These are phyloP conservation scores for Auanema sp. DNA, from an alignment of 2,888 invertebrate genomes.

Conservation along the genomic window DNA sequence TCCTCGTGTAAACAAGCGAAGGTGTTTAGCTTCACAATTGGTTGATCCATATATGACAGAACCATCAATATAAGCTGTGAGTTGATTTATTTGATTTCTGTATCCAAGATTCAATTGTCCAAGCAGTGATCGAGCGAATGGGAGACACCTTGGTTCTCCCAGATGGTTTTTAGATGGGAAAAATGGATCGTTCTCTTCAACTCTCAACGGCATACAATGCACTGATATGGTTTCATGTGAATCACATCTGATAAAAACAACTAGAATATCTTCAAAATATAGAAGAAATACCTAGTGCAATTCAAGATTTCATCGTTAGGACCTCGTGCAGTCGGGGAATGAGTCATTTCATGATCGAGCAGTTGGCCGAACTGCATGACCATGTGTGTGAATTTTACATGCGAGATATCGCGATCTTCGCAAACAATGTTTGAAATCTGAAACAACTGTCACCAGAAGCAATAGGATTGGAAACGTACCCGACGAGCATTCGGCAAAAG, in stretches of 20 bases:
- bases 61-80: slow-evolving; percentile 78
- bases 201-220: slow-evolving; percentile 89
- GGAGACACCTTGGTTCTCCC: slow-evolving; percentile 83
- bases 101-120: slow-evolving; percentile 80
- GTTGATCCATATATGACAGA: slow-evolving; percentile 90
- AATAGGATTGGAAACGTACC: slow-evolving; percentile 15
- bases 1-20: slow-evolving; percentile 74
- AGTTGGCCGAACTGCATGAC: slow-evolving; percentile 93
- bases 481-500: slow-evolving; percentile 58
- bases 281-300: slow-evolving; percentile 58
- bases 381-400: slow-evolving; percentile 64
- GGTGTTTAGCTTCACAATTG: slow-evolving; percentile 77
- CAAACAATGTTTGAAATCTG: slow-evolving; percentile 61
- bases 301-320: slow-evolving; percentile 63
- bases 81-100: slow-evolving; percentile 68
- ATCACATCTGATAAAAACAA: slow-evolving; percentile 73
- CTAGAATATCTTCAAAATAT: neutral
- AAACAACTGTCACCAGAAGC: neutral
- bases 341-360: slow-evolving; percentile 76
- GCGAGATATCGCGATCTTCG: slow-evolving; percentile 51
- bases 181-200: slow-evolving; percentile 85
- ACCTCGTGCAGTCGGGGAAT: slow-evolving; percentile 60
- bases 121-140: slow-evolving; percentile 89
- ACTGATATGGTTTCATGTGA: slow-evolving; percentile 86
- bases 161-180: slow-evolving; percentile 80